phyloP scores from a whole-genome alignment of 2,888 invertebrate genomes.

The Dryococelus australis region DNA sequence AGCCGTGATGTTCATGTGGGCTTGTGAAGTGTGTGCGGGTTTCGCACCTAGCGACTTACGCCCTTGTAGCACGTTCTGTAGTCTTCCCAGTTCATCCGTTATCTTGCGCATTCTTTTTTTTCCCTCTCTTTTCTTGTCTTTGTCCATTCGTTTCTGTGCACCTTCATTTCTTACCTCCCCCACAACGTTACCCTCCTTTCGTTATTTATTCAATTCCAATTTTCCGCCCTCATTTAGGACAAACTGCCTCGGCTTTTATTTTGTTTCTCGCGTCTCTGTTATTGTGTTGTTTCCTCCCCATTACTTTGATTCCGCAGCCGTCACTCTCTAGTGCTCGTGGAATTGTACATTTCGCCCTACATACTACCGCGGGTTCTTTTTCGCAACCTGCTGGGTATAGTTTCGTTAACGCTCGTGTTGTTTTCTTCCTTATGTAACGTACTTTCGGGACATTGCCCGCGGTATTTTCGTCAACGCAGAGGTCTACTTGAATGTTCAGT shows the following conservation, averaged over 20 bases:
- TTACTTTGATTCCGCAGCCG: background rate
- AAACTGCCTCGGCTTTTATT: slow-evolving; percentile 12
- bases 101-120: slow-evolving; percentile 11
- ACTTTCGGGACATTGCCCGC: no score
- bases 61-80: background rate
- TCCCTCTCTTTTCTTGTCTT: slow-evolving; percentile 23
- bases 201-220: slow-evolving; percentile 42
- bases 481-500: no score
- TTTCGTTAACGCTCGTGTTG: no score
- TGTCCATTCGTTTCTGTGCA: slow-evolving; percentile 26
- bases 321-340: background rate
- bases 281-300: background rate
- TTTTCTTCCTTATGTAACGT: no score
- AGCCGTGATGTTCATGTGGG: no score
- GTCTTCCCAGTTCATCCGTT: background rate
- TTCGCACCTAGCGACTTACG: background rate
- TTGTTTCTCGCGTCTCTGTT: slow-evolving; percentile 18
- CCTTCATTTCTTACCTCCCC: slow-evolving; percentile 24
- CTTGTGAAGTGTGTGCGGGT: background rate
- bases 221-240: slow-evolving; percentile 38
- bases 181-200: slow-evolving; percentile 26
- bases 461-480: no score
- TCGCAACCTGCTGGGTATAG: no score
- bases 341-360: no score
- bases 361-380: no score